phyloP scores from a whole-genome alignment of 2,888 invertebrate genomes.

The Diaperis boleti region DNA sequence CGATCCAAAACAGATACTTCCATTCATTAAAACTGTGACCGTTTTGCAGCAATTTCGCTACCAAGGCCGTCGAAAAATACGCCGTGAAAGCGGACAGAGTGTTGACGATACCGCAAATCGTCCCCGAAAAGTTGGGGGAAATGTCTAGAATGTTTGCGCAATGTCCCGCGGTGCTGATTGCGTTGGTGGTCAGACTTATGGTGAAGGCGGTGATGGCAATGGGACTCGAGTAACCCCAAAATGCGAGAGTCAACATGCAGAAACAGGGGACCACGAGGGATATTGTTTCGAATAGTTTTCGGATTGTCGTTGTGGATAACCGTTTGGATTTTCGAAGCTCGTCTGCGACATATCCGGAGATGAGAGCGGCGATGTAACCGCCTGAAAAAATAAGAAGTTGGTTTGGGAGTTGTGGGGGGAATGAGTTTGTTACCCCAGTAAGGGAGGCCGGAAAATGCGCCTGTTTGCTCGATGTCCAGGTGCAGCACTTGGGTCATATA shows the following conservation, averaged over 20 bases:
- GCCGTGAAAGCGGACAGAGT: not conserved
- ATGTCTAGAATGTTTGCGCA: slow-evolving; percentile 22
- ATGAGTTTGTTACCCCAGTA: slow-evolving; percentile 10
- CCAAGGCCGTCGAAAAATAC: slow-evolving; percentile 13
- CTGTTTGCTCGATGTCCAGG: slow-evolving; percentile 5
- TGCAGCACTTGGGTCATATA: slow-evolving; percentile 13
- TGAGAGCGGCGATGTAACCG: not conserved
- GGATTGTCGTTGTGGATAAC: not conserved
- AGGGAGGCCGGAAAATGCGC: slow-evolving; percentile 6
- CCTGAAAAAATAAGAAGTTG: slow-evolving; percentile 5
- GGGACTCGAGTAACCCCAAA: not conserved
- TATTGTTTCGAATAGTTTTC: slow-evolving; percentile 11
- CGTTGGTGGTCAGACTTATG: not conserved
- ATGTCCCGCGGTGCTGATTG: slow-evolving; percentile 3
- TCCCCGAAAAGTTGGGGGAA: slow-evolving; percentile 14
- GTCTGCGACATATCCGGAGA: slow-evolving; percentile 1
- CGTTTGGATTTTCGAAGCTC: not conserved
- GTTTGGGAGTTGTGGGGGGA: too few relatives aligned
- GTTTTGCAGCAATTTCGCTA: not conserved
- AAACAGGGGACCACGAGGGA: not conserved
- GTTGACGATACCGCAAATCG: slow-evolving; percentile 16
- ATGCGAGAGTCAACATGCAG: slow-evolving; percentile 9
- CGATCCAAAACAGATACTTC: slow-evolving; percentile 16
- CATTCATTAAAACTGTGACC: slow-evolving; percentile 10
- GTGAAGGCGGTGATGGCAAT: not conserved